Base-by-base conservation (phyloP, 2,113 vertebrate species). In the Brachyhypopomus occidentalis region DNA sequence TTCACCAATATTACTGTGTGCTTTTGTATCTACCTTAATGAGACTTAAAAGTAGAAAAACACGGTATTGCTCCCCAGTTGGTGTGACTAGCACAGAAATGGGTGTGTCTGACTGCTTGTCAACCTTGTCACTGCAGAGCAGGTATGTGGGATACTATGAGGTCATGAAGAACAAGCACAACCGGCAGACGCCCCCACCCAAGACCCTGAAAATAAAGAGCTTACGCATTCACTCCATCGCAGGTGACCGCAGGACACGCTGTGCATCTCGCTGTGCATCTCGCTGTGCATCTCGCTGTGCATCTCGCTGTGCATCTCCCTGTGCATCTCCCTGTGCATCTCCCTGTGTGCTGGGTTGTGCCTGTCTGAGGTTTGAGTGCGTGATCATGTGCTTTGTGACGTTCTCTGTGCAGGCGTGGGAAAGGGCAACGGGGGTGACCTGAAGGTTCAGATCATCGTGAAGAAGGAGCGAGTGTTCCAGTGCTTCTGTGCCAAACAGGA, bases 61-160 rank as follows among this genome's bases (percentile, higher is more conserved):
- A 45, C 41, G 6, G 6, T 1, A 45, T 11, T 45, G 41, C 9
- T 8, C 41, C 5, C 5, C 41, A 45, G 6, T 45, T 7, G 41
- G 6, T 4, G 41, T 6, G 41, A 45, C 5, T 45, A 45, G 41
- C 41, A 4, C 41, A 45, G 6, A 45, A 45, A 45, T 11, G 9
- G 6, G 72, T 27, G 30, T 1, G 52, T 7, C 36, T 74, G 62
- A 17, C 7, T 23, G 41, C 41, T 27, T 59, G n/a, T 79, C 1
- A 85, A 30, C 60, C 83, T 41, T 86, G 56, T 64, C 12, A 7
- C 48, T 72, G 23, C 91, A 99, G 97, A 96, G 92, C 88, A 94
- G 97, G 64, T 99, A 98, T 17, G 97, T 99, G 80, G 93, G 91
- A 5, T 99, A 99, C 91, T 98, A 99, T 84, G 95, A 95, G 85